These are phyloP conservation scores for Bolinopsis microptera DNA, from an alignment of 37 sponge, comb jelly and placozoan species.

Conservation along the genomic window DNA sequence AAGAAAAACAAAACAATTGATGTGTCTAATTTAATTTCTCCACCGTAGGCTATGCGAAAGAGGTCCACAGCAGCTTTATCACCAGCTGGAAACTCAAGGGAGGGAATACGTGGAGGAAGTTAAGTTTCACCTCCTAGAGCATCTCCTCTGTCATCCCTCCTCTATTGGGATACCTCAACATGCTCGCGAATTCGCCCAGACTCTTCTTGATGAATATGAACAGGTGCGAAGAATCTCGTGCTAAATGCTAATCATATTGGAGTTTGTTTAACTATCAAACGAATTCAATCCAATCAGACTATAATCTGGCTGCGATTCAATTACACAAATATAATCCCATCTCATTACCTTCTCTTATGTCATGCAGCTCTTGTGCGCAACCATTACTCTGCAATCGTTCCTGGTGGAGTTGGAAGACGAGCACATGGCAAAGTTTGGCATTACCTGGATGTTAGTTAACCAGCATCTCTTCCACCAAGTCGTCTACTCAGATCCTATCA, in stretches of 20 bases:
- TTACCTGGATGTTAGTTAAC: constrained; percentile 55
- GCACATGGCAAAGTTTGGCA: constrained; percentile 47
- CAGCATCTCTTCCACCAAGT: constrained; percentile 56
- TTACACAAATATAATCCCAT: no score
- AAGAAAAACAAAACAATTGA: no score
- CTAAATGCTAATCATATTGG: no score
- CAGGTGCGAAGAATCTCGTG: constrained; percentile 10
- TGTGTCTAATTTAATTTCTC: no score
- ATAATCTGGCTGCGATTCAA: no score
- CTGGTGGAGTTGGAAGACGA: constrained; percentile 46
- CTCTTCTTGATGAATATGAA: constrained; percentile 48
- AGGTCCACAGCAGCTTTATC: constrained; percentile 63
- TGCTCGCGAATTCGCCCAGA: constrained; percentile 58
- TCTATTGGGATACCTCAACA: constrained; percentile 54
- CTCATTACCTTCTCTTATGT: no score
- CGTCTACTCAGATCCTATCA: constrained; percentile 51
- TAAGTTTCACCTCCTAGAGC: constrained; percentile 51
- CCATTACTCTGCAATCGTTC: constrained; percentile 49
- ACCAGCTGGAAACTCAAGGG: constrained; percentile 59
- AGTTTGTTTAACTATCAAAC: no score
- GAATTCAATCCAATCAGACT: no score
- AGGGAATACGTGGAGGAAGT: constrained; percentile 59
- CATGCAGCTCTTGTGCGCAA: constrained; percentile 15
- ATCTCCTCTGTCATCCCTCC: constrained; percentile 57
- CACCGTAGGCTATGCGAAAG: constrained; percentile 61